Evolutionary conservation across 2,888 invertebrate genomes (phyloP), one percentile per base, ranked within the genome.

Genomic region (Electrophaes corylata): DNA sequence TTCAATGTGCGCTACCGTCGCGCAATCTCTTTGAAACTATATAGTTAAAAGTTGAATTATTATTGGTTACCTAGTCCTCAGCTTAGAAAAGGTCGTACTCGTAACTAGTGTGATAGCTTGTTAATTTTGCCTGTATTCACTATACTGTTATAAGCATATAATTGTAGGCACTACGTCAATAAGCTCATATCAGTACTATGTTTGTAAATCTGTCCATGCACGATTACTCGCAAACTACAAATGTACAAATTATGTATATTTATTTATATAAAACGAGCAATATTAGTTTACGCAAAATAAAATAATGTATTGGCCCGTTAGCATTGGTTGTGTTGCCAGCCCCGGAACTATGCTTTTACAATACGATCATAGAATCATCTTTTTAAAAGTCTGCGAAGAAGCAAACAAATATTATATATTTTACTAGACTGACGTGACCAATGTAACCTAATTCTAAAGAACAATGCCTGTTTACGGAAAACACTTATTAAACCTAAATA

Each of bases 161-260:
- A 86, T 92, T 91, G 93, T 93, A 93, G 93, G 93, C 93, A 93
- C 93, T 93, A 93, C 93, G 84, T 92, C 89, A 83, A 90, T 93
- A 93, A 93, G 93, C 93, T 93, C 93, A 92, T 93, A 92, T 93
- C 93, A 93, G 93, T 92, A 92, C 92, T 92, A 92, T 87, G 85
- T 81, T 81, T 86, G 82, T 88, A 80, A 76, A 82, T 77, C 82
- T 87, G 86, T 86, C 74, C 83, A 88, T 89, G 86, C 84, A 84
- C 81, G 81, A 74, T 82, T 81, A 83, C 82, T 86, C 81, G 83
- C 86, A 80, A 80, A 76, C 88, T 88, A 88, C 84, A 79, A 81
- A 84, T 82, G 79, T 86, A 88, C 79, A 85, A 84, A 82, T 83
- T 83, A 81, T 74, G 67, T 79, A 79, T 77, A 83, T 72, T 86